A percentile compares a stretch with the other conserved stretches of the same genome.
These are phyloP conservation scores for Camelus dromedarius DNA, from an alignment of 2,113 vertebrate genomes.

Conservation along the genomic window DNA sequence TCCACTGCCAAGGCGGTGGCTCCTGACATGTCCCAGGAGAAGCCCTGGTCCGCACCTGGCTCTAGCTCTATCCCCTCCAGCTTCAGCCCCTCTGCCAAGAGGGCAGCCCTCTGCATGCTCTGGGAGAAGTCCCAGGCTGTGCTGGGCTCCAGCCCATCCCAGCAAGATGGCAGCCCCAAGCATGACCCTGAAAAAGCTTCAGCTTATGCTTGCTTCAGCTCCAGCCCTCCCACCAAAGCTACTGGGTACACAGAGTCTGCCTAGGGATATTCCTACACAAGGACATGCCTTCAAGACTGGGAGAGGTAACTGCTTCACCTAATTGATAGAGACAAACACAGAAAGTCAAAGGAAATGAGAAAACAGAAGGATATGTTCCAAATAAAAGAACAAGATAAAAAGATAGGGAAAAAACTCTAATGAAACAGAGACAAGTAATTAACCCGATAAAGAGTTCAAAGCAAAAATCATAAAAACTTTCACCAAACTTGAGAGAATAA, in stretches of 20 bases:
- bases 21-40: neutral
- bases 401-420: accelerated
- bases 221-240: neutral
- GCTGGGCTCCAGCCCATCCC: neutral
- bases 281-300: neutral
- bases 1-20: neutral
- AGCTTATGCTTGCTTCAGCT: neutral
- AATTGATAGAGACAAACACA: neutral
- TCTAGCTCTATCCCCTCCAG: neutral
- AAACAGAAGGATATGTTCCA: neutral
- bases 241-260: neutral
- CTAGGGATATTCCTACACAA: neutral
- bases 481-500: neutral
- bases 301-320: neutral
- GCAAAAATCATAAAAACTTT: neutral
- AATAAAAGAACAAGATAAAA: neutral
- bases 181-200: neutral
- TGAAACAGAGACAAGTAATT: neutral
- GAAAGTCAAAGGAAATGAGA: neutral
- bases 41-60: neutral
- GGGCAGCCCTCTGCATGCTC: accelerated
- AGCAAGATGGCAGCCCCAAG: neutral
- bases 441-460: neutral
- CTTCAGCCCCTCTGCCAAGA: neutral
- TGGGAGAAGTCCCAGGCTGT: neutral